A percentile compares a stretch with the other conserved stretches of the same genome.
phyloP scores from a whole-genome alignment of 2,888 invertebrate genomes.

The Chydorus sphaericus region DNA sequence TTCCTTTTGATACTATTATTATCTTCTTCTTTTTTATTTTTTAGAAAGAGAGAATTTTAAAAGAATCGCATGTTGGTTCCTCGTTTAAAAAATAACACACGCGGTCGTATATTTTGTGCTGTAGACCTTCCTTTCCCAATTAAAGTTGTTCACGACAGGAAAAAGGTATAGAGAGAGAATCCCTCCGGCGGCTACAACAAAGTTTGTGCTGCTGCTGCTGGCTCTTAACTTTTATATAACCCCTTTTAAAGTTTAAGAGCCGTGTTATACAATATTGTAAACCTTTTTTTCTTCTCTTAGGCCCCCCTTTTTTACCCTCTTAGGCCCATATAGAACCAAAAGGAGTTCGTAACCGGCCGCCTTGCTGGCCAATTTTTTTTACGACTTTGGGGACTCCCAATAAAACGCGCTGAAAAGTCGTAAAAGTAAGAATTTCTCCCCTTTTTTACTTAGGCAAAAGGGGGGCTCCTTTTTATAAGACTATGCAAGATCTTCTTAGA shows the following conservation, averaged over 20 bases:
- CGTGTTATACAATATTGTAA: slow-evolving; percentile 2
- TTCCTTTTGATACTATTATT: no score
- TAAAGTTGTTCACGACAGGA: background rate
- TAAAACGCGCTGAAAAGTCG: slow-evolving; percentile 2
- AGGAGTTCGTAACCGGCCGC: background rate
- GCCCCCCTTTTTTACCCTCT: no score
- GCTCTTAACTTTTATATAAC: no score
- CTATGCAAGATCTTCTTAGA: background rate
- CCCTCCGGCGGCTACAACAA: no score
- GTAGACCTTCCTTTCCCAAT: background rate
- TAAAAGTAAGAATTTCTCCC: background rate
- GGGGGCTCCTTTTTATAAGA: background rate
- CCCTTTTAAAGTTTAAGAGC: background rate
- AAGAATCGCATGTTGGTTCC: background rate
- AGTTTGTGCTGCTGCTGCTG: no score
- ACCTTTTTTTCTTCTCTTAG: background rate
- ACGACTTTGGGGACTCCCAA: background rate
- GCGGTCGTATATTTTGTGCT: background rate
- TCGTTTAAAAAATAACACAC: background rate
- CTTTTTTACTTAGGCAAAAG: no score
- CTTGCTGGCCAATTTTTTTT: background rate
- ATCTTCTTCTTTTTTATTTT: background rate
- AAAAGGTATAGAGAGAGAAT: no score
- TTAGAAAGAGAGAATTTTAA: background rate
- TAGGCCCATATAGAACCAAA: background rate